Evolutionary conservation across 30 jellyfish, hydroid and myxozoan species (phyloP).

Genomic region (Aurelia sp.): DNA sequence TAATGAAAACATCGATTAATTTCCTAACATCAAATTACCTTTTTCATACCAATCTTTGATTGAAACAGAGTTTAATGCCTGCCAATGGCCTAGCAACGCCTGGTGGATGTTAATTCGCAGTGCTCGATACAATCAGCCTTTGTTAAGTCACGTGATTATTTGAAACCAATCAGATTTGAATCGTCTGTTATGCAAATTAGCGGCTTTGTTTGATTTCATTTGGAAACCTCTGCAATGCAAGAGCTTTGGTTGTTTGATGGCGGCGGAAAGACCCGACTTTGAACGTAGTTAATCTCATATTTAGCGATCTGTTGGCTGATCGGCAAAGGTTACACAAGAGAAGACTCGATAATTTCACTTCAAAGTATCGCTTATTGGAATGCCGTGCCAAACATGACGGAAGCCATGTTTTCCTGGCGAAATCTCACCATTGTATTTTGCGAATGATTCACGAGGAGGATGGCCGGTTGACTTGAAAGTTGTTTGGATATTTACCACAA

Average conservation of each 20-base stretch:
- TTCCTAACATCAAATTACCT: no score
- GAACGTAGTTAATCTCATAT: background rate
- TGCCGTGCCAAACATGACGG: slow-evolving; percentile 10
- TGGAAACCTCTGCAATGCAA: slow-evolving; percentile 54
- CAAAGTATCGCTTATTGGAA: no score
- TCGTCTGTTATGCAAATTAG: slow-evolving; percentile 61
- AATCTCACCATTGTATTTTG: slow-evolving; percentile 14
- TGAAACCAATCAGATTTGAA: slow-evolving; percentile 35
- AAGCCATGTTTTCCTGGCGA: slow-evolving; percentile 39
- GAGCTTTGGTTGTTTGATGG: slow-evolving; percentile 43
- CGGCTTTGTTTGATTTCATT: slow-evolving; percentile 56
- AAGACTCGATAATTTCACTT: no score
- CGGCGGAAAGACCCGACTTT: slow-evolving; percentile 35
- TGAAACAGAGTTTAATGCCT: no score
- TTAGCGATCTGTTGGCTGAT: background rate
- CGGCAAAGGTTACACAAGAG: background rate
- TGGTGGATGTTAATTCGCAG: slow-evolving; percentile 1
- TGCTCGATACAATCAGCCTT: background rate
- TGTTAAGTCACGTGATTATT: slow-evolving; percentile 41
- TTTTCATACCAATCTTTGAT: no score
- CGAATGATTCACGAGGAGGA: slow-evolving; percentile 53
- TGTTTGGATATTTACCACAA: slow-evolving; percentile 58
- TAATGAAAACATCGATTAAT: no score
- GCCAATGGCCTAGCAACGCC: background rate
- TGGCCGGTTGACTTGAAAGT: slow-evolving; percentile 56